These are phyloP conservation scores for Xylocopa sonorina DNA, from an alignment of 1,140 invertebrate genomes.

Conservation along the genomic window DNA sequence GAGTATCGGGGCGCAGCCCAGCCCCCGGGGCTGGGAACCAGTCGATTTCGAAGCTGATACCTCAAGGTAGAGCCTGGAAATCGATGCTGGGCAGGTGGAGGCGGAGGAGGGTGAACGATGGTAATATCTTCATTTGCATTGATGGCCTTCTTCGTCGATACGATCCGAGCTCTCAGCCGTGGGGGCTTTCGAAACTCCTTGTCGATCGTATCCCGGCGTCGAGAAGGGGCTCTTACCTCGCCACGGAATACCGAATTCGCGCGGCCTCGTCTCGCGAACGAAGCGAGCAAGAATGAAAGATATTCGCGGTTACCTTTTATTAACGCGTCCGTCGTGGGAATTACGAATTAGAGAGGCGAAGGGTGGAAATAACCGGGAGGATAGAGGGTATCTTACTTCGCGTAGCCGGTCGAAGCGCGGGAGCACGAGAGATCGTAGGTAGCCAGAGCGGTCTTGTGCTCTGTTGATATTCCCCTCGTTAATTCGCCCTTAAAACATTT, in stretches of 20 bases:
- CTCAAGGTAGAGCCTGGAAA: constrained; percentile 5
- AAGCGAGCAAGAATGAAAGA: not conserved
- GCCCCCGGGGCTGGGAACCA: not conserved
- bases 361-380: too few relatives aligned
- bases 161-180: constrained; percentile 43
- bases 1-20: not conserved
- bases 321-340: not conserved
- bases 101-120: constrained; percentile 36
- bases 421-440: not conserved
- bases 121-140: constrained; percentile 75
- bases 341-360: not conserved
- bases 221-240: not conserved
- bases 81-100: constrained; percentile 40
- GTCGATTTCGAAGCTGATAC: not conserved
- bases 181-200: constrained; percentile 14
- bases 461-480: constrained; percentile 10
- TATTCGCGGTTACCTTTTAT: not conserved
- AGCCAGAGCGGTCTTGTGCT: not conserved
- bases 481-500: constrained; percentile 13
- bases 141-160: constrained; percentile 67
- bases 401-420: not conserved
- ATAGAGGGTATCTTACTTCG: not conserved
- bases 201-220: constrained; percentile 3
- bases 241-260: not conserved
- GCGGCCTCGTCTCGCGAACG: not conserved